Conservation (phyloP, 2,888 invertebrate genomes). For the Leucania comma region DNA sequence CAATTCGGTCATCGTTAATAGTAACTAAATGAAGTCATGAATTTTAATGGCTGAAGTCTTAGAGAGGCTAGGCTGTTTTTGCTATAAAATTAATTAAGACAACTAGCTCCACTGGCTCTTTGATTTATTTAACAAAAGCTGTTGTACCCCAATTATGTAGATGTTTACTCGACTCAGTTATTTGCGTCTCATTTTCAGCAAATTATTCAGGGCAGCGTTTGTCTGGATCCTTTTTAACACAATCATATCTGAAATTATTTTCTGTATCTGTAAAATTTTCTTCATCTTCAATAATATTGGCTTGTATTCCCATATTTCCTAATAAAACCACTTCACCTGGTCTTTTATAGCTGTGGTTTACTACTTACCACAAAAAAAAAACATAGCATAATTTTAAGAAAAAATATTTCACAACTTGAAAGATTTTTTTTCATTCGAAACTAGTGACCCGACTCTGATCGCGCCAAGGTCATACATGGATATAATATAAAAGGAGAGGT, state of each 20-base stretch:
- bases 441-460: too few species aligned
- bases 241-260: too few species aligned
- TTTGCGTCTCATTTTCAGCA: too few species aligned
- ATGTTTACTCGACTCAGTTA: not conserved
- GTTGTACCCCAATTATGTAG: not conserved
- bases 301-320: too few species aligned
- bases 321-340: not conserved
- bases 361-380: not conserved
- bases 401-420: not conserved
- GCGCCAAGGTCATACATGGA: too few species aligned
- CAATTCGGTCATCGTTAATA: slow-evolving; percentile 32
- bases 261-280: too few species aligned
- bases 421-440: not conserved
- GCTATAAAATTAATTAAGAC: not conserved
- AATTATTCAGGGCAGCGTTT: too few species aligned
- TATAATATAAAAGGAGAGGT: too few species aligned
- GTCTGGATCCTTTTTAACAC: too few species aligned
- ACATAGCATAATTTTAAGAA: not conserved
- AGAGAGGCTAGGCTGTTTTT: slow-evolving; percentile 5
- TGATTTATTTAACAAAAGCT: not conserved
- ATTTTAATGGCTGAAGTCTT: slow-evolving; percentile 31
- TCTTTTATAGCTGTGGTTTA: not conserved
- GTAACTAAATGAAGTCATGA: slow-evolving; percentile 43
- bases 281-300: too few species aligned
- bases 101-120: not conserved